These are phyloP conservation scores for Physella acuta DNA, from an alignment of 1,140 invertebrate species.

Conservation along the genomic window DNA sequence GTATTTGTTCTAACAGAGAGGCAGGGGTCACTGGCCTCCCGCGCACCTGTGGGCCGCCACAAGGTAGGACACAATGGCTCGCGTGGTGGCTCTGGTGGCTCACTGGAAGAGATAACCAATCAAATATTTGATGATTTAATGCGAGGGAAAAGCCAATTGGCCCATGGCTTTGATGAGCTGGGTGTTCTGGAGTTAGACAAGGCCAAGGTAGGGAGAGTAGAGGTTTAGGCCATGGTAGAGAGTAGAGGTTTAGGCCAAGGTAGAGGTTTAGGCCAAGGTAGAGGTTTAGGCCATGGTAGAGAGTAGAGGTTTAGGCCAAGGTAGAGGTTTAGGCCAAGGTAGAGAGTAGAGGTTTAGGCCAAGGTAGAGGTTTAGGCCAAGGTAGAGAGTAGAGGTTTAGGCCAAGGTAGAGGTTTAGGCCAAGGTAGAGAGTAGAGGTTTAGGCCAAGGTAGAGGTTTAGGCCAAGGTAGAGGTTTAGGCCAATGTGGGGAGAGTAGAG, in stretches of 20 bases:
- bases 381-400: too few relatives aligned
- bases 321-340: too few relatives aligned
- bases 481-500: too few relatives aligned
- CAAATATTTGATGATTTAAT: constrained; percentile 80
- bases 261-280: not conserved
- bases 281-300: too few relatives aligned
- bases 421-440: too few relatives aligned
- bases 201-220: constrained; percentile 37
- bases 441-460: too few relatives aligned
- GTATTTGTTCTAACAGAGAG: constrained; percentile 29
- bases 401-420: too few relatives aligned
- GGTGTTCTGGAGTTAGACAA: constrained; percentile 55
- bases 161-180: constrained; percentile 59
- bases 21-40: not conserved
- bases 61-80: not conserved
- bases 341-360: too few relatives aligned
- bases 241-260: not conserved
- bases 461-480: too few relatives aligned
- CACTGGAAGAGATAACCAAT: constrained; percentile 79
- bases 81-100: too few relatives aligned
- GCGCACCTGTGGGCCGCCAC: constrained; percentile 15
- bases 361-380: too few relatives aligned
- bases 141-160: constrained; percentile 68
- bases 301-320: too few relatives aligned
- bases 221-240: not conserved